Conservation (phyloP, 2,797 vertebrate species). For the Natrix natrix region DNA sequence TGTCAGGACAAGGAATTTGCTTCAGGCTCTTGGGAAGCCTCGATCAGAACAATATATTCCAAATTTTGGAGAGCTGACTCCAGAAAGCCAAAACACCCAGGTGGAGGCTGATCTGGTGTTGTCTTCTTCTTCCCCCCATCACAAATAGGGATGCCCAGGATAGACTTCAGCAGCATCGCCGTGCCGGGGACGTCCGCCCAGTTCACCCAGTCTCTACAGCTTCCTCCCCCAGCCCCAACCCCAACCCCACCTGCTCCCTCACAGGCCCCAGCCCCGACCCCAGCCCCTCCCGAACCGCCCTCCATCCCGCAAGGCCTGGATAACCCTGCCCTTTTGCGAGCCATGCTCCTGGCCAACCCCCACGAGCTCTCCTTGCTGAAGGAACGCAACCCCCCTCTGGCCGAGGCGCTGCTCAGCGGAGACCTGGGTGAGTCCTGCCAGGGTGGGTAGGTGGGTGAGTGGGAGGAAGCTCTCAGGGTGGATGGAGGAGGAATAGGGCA, state of each 20-base stretch:
- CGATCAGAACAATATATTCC: not conserved
- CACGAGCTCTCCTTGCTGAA: conserved; percentile 96
- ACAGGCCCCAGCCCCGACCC: conserved; percentile 36
- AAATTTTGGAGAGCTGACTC: not conserved
- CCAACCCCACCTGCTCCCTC: conserved; percentile 40
- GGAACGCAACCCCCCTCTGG: conserved; percentile 93
- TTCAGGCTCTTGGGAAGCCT: too few relatives aligned
- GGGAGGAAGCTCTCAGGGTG: not conserved
- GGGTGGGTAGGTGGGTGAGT: fast-evolving
- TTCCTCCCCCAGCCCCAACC: conserved; percentile 55
- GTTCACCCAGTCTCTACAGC: conserved; percentile 39
- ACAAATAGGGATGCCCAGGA: conserved; percentile 84
- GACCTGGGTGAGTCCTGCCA: conserved; percentile 83
- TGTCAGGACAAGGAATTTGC: too few relatives aligned
- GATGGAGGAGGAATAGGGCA: not conserved
- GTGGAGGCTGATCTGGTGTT: not conserved
- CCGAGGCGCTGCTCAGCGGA: conserved; percentile 94
- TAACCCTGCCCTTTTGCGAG: conserved; percentile 90
- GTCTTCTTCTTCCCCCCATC: not conserved
- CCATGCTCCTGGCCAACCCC: conserved; percentile 94
- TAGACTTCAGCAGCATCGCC: conserved; percentile 95
- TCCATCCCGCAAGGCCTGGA: conserved; percentile 89
- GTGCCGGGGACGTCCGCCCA: conserved; percentile 86
- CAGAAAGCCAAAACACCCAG: not conserved
- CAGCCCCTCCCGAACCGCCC: conserved; percentile 68